Evolutionary conservation across 1,140 invertebrate species (phyloP), one percentile per base, ranked within the genome.

Genomic region (Neodiprion virginianus): DNA sequence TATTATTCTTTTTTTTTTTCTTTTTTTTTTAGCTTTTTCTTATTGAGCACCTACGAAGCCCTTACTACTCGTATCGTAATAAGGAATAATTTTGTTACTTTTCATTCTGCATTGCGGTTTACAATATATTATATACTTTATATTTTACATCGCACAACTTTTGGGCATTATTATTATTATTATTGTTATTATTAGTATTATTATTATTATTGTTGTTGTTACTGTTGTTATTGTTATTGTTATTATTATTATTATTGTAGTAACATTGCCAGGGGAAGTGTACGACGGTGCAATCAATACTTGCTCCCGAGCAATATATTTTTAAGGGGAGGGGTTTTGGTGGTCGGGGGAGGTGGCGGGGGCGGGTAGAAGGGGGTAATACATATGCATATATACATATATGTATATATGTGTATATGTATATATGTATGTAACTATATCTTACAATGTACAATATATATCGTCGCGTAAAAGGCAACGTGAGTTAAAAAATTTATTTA

Each of bases 31-130:
- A 7, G 11, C 53, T 5, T 61, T 61, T 14, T 61, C 8, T 61
- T 61, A 61, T 14, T 61, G 53, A 61, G 53, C 53, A 61, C 53
- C 53, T 61, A 61, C 53, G 53, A 61, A 61, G 53, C 53, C 53
- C 53, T 61, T 61, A 61, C 53, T 61, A 61, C 53, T 61, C 53
- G 53, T 61, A 61, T 61, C 53, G 53, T 61, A 61, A 61, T 61
- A 61, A 61, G 53, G n/a, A 5, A 61, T 61, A 14, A 14, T 61
- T 61, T 61, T 40, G 1, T 40, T 71, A 65, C 48, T 67, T 74
- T 66, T 69, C 48, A 68, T 14, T 80, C 76, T 83, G 79, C 80
- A 80, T 84, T 75, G 79, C 79, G 82, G 78, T 81, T 81, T 81
- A 80, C 77, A 78, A 79, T 81, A 40, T 40, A 40, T 40, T 40